Conservation (phyloP, 2,888 invertebrate genomes). For the Microctonus hyperodae region DNA sequence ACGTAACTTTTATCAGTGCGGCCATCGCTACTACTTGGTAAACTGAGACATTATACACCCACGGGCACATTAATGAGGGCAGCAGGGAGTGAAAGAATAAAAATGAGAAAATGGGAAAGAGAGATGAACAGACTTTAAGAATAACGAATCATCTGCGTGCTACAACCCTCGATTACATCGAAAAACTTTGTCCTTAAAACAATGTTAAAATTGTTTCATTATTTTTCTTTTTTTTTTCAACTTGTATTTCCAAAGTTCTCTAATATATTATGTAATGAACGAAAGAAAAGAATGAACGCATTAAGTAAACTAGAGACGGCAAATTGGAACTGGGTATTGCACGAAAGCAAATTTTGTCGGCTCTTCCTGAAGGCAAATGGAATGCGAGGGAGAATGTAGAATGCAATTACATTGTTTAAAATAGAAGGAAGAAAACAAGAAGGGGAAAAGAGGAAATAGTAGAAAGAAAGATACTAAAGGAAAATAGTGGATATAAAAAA, state of each 20-base stretch:
- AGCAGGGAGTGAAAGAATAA: constrained; percentile 8
- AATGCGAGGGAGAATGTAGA: background rate
- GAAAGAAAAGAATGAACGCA: constrained; percentile 15
- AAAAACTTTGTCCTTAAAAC: constrained; percentile 2
- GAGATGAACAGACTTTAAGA: background rate
- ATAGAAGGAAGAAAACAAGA: background rate
- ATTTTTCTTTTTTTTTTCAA: background rate
- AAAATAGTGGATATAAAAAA: background rate
- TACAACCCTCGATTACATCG: background rate
- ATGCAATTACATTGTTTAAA: constrained; percentile 11
- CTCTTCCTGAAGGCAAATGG: constrained; percentile 4
- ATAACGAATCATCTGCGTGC: background rate
- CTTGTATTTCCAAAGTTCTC: background rate
- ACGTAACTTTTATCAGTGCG: background rate
- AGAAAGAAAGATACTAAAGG: background rate
- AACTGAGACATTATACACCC: constrained; percentile 4
- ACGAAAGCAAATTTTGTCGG: background rate
- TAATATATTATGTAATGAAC: constrained; percentile 13
- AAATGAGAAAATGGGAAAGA: constrained; percentile 4
- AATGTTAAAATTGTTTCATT: constrained; percentile 1
- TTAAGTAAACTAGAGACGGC: background rate
- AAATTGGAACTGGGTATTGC: constrained; percentile 6
- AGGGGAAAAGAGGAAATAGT: background rate
- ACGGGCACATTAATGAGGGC: background rate
- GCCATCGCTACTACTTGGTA: background rate